Evolutionary conservation across 1,140 invertebrate genomes (phyloP).

Genomic region (Tetragonula clypearis): DNA sequence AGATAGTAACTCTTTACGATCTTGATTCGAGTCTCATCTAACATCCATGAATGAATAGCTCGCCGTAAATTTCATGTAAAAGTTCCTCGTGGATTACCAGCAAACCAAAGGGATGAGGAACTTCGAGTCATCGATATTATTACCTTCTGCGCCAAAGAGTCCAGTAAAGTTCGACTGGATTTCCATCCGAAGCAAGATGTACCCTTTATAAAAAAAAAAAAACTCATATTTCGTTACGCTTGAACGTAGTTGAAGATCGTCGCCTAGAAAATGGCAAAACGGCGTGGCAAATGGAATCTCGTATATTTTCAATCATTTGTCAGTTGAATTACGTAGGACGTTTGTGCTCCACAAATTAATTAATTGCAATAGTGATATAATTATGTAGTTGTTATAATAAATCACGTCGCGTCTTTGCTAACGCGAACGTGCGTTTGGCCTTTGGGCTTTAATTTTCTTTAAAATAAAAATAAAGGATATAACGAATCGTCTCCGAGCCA

Average conservation of each 20-base stretch:
- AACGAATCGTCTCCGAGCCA: no score
- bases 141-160: neutral
- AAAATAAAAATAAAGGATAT: no score
- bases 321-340: neutral
- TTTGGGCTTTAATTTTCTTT: no score
- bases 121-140: neutral
- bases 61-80: conserved; percentile 31
- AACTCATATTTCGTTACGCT: neutral
- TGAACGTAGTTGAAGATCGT: neutral
- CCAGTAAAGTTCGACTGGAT: neutral
- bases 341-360: neutral
- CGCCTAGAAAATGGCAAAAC: no score
- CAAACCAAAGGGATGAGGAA: neutral
- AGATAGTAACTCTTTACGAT: conserved; percentile 24
- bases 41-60: conserved; percentile 32
- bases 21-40: conserved; percentile 6
- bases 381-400: no score
- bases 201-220: neutral
- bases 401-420: neutral
- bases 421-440: neutral
- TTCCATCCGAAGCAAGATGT: neutral
- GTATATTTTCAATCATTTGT: neutral
- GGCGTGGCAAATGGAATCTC: no score
- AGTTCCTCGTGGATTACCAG: neutral
- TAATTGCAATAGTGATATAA: neutral